Evolutionary conservation across 2,113 vertebrate genomes (phyloP).

Genomic region (Microcebus tavaratra): DNA sequence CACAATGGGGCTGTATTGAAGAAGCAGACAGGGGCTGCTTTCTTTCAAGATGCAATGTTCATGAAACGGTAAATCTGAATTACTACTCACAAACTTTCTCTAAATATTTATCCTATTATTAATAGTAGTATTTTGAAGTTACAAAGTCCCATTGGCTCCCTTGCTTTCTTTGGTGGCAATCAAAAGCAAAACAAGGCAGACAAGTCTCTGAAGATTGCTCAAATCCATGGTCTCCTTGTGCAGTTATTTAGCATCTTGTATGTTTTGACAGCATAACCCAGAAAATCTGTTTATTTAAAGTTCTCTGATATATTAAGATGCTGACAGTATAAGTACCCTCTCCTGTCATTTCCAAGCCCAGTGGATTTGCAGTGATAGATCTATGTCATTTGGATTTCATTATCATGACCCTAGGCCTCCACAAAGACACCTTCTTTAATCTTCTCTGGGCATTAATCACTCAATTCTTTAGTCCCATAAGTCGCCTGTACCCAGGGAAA

Average conservation of each 20-base stretch:
- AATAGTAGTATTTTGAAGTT: not conserved
- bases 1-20: not conserved
- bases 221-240: not conserved
- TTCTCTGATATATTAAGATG: not conserved
- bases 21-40: not conserved
- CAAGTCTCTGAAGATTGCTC: not conserved
- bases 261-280: not conserved
- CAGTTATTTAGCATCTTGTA: not conserved
- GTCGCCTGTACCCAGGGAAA: not conserved
- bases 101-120: not conserved
- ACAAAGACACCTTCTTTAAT: conserved; percentile 36
- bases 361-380: conserved; percentile 31
- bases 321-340: not conserved
- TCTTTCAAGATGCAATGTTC: not conserved
- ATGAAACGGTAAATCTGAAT: not conserved
- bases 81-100: not conserved
- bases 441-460: conserved; percentile 42
- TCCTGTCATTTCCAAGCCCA: conserved; percentile 12
- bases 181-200: conserved; percentile 8
- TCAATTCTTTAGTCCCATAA: not conserved
- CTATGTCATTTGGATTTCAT: conserved; percentile 30
- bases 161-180: not conserved
- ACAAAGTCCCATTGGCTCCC: not conserved
- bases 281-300: conserved; percentile 8
- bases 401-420: not conserved